Conservation (phyloP, 2,888 invertebrate species). For the Platycnemis pennipes region DNA sequence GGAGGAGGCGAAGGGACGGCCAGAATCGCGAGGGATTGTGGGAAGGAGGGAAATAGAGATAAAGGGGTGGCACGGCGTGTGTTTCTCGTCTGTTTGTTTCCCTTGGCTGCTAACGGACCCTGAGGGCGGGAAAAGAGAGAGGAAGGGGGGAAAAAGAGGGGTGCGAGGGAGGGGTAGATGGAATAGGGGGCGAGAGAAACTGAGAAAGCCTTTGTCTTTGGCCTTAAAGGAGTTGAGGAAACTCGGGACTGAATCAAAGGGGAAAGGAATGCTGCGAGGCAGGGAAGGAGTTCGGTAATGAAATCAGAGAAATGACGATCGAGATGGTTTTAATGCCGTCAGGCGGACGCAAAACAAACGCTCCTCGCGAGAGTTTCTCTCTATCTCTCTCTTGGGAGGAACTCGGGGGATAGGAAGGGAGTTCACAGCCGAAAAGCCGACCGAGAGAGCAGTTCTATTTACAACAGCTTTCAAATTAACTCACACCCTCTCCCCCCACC, state of each 20-base stretch:
- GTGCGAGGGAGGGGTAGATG: neutral
- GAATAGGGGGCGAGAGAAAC: neutral
- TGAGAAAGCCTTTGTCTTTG: slow-evolving; percentile 20
- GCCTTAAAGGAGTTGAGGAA: slow-evolving; percentile 31
- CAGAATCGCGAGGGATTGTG: neutral
- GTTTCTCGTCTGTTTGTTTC: slow-evolving; percentile 22
- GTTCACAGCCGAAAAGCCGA: neutral
- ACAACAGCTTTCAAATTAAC: slow-evolving; percentile 22
- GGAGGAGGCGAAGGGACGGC: neutral
- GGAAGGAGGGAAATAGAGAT: neutral
- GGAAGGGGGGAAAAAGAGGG: neutral
- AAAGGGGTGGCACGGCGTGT: neutral
- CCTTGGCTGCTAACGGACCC: neutral
- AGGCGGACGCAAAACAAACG: neutral
- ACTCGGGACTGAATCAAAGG: neutral
- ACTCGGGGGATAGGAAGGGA: neutral
- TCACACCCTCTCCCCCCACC: neutral
- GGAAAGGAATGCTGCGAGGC: neutral
- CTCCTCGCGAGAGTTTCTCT: neutral
- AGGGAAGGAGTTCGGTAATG: neutral
- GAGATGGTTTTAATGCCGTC: slow-evolving; percentile 9
- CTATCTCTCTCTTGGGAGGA: neutral
- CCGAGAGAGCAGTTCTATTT: slow-evolving; percentile 9
- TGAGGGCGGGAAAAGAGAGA: neutral
- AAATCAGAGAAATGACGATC: slow-evolving; percentile 26